Base-by-base conservation (phyloP, 2,113 vertebrate genomes). In the Nymphicus hollandicus region DNA sequence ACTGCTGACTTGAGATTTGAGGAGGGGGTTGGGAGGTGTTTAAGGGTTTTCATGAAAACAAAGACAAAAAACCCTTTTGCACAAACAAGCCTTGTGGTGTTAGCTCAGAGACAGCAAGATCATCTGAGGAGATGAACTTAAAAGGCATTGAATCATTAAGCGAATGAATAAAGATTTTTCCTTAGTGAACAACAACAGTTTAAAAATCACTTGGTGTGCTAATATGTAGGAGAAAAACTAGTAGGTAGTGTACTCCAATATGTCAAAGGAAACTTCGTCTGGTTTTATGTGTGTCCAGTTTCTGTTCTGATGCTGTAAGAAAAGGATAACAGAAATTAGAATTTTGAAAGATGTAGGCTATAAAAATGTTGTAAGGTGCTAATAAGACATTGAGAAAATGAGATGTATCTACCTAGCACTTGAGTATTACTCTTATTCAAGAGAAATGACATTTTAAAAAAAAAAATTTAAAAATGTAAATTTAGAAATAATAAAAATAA, bases 81-180 rank as follows among this genome's bases (percentile, higher is more conserved):
- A 79, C 86, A 90, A 86, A 86, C 35, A 65, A 90, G 41, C 52
- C n/a, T 65, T 55, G 39, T 56, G 56, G 72, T 1, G 0, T 91
- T 84, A 86, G 43, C 80, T 92, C 1, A 1, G 69, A 84, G 83
- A 60, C 61, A 81, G 77, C 37, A 3, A 76, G 88, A 96, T 93
- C 94, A 73, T 89, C 74, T 49, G 86, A 91, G 80, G 90, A 88
- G 69, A 61, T 76, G 91, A 93, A 89, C 72, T 91, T 74, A 81
- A 80, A 91, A 93, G 88, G 74, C 69, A 24, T 3, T 37, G 65
- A 76, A 68, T 86, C 80, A 49, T 69, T 77, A 73, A 88, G 72
- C n/a, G 25, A 56, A 39, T 22, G 31, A 88, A 65, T 74, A 35
- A 88, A 88, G 79, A 64, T 31, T 20, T 92, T 91, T 58, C 79